phyloP scores from a whole-genome alignment of 2,888 invertebrate genomes.

The Agelastica alni region DNA sequence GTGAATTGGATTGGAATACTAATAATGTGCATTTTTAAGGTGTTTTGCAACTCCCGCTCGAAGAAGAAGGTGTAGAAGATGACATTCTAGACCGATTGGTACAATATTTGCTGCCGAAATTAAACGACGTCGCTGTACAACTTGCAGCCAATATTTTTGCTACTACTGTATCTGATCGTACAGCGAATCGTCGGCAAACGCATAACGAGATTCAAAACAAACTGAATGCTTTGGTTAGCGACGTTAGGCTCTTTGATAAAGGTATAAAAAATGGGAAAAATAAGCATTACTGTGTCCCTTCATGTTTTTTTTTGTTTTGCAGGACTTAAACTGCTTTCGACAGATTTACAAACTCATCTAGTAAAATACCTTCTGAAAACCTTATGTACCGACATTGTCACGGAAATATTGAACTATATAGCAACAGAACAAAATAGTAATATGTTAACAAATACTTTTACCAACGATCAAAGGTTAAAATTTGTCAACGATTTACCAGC shows the following conservation, averaged over 20 bases:
- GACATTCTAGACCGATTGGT: conserved; percentile 73
- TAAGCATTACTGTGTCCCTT: no score
- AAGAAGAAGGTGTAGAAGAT: conserved; percentile 67
- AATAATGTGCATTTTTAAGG: conserved; percentile 47
- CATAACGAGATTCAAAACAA: conserved; percentile 83
- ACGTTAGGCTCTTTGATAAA: conserved; percentile 80
- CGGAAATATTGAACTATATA: conserved; percentile 77
- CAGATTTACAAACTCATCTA: conserved; percentile 71
- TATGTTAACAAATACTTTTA: conserved; percentile 64
- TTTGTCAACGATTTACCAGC: conserved; percentile 70
- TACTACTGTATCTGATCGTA: conserved; percentile 72
- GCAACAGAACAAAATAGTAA: conserved; percentile 74
- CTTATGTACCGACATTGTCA: conserved; percentile 79
- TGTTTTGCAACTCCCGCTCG: conserved; percentile 47
- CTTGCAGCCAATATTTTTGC: conserved; percentile 77
- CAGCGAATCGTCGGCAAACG: conserved; percentile 72
- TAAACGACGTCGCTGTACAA: conserved; percentile 69
- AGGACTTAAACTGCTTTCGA: conserved; percentile 67
- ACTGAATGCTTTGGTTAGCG: conserved; percentile 73
- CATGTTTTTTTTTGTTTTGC: conserved; percentile 54
- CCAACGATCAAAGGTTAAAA: conserved; percentile 71
- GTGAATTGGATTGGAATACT: neutral
- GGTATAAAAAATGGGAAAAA: conserved; percentile 67
- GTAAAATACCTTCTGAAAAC: conserved; percentile 84
- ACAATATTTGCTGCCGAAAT: conserved; percentile 68